These are phyloP conservation scores for Alaudala cheleensis DNA, from an alignment of 2,113 vertebrate species.

Conservation along the genomic window DNA sequence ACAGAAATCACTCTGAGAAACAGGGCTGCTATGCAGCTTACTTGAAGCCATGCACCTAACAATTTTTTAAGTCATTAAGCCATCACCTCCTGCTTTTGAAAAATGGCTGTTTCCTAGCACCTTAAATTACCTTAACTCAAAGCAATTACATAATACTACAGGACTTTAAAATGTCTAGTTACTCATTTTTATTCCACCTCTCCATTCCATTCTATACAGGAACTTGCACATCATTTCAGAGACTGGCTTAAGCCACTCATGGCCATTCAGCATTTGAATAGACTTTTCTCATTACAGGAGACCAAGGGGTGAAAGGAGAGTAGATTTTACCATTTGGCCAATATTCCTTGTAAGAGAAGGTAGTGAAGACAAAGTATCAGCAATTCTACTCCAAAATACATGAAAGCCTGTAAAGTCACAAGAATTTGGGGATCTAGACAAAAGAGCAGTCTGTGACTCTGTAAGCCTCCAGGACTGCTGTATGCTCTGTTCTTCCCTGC, in stretches of 20 bases:
- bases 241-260: background rate
- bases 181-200: background rate
- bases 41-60: background rate
- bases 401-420: background rate
- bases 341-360: background rate
- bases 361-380: background rate
- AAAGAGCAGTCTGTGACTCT: background rate
- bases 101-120: background rate
- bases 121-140: background rate
- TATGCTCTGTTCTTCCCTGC: background rate
- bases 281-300: background rate
- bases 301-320: background rate
- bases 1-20: background rate
- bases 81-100: background rate
- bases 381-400: background rate
- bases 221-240: background rate
- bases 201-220: background rate
- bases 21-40: background rate
- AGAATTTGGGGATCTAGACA: background rate
- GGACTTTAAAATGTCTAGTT: background rate
- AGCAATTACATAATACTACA: background rate
- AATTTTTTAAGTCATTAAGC: background rate
- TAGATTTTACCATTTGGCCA: background rate
- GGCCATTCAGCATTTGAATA: background rate
- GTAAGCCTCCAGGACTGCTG: background rate